Evolutionary conservation across 2,113 vertebrate species (phyloP), one percentile per base, ranked within the genome.

Genomic region (Leucoraja erinaceus): DNA sequence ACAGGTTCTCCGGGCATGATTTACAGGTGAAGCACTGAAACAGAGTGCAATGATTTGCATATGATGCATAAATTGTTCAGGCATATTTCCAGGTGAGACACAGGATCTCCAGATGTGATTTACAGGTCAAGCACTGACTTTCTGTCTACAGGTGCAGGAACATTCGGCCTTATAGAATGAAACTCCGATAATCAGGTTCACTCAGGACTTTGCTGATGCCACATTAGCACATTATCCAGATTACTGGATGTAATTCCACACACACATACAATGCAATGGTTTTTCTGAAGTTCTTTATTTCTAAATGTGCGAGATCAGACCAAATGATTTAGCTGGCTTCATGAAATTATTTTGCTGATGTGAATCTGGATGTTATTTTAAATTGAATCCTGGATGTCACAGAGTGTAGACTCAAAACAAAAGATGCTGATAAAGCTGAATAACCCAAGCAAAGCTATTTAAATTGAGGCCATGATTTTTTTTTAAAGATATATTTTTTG

Each of bases 1-100:
- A 98, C 98, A 0, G 98, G 98, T 96, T 99, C 99, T 75, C 98
- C 99, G 2, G 98, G 98, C 93, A 99, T 99, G 98, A 98, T 98
- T 96, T 99, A 99, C 98, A 99, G 98, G 99, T 99, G 94, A 97
- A 94, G 12, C 90, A 6, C 28, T 28, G 2, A 7, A 2, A 31
- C 59, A 8, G 12, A 72, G 70, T 72, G n/a, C 12, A 63, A n/a
- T 31, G 83, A 63, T 31, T 86, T 86, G n/a, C 59, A 61, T 22
- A 25, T 59, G 54, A 59, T 9, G 22, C 56, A 22, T 22, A 56
- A 4, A 11, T 14, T 31, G 5, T 88, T 16, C 20, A n/a, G 2
- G 10, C 54, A 84, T 84, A 47, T 47, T 47, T 47, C 38, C 38
- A 47, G 38, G 38, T 47, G 38, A 47, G 25, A n/a, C 9, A 77